Evolutionary conservation across 1,140 invertebrate species (phyloP).

Genomic region (Zaprionus ornatus): DNA sequence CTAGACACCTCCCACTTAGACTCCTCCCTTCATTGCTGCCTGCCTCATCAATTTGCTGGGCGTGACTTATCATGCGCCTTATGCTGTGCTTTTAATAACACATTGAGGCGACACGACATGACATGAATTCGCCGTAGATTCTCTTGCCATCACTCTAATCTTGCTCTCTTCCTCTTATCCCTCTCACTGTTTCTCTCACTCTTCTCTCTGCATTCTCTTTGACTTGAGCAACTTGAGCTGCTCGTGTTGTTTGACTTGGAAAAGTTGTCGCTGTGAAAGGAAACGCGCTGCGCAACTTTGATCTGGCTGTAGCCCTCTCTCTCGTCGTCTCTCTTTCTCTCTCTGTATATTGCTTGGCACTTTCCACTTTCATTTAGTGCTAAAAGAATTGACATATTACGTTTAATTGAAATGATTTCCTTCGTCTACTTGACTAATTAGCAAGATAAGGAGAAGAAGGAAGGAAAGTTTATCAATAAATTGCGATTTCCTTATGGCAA

Average conservation of each 20-base stretch:
- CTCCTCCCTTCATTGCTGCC: neutral
- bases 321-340: neutral
- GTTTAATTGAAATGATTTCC: conserved; percentile 57
- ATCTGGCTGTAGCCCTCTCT: neutral
- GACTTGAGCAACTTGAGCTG: neutral
- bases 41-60: neutral
- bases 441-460: neutral
- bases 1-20: too few relatives aligned
- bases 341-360: conserved; percentile 18
- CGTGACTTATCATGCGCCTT: neutral
- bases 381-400: conserved; percentile 48
- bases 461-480: conserved; percentile 37
- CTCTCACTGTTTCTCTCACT: neutral
- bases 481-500: conserved; percentile 6
- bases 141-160: neutral
- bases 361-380: conserved; percentile 55
- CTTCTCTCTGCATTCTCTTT: neutral
- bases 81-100: neutral
- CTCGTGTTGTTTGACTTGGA: conserved; percentile 6
- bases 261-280: conserved; percentile 63
- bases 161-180: neutral
- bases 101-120: neutral
- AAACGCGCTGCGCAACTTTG: conserved; percentile 28
- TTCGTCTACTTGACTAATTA: conserved; percentile 32
- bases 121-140: neutral